Conservation (phyloP, 1,140 invertebrate species). For the Philotrypesis tridentata region DNA sequence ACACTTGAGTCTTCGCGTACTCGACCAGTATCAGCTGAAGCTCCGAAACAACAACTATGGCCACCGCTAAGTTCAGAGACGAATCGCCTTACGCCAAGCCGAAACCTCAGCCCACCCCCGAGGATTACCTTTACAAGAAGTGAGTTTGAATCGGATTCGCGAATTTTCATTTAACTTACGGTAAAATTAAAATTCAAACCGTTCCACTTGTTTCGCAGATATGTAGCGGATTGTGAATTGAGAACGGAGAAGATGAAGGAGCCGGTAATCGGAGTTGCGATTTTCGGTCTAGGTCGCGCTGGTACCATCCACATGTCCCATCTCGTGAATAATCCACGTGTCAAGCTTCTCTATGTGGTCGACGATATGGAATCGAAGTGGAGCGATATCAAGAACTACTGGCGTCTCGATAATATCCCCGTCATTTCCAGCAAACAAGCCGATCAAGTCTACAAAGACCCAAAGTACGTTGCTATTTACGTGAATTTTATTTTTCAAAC, state of each 20-base stretch:
- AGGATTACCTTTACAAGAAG: constrained; percentile 64
- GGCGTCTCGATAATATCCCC: constrained; percentile 71
- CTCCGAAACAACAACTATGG: not conserved
- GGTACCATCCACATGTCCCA: constrained; percentile 78
- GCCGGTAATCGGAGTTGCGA: constrained; percentile 65
- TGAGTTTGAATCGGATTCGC: constrained; percentile 54
- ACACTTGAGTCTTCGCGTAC: not conserved
- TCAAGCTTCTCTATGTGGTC: constrained; percentile 77
- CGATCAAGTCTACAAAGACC: constrained; percentile 74
- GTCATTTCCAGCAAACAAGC: constrained; percentile 75
- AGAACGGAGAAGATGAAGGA: constrained; percentile 46
- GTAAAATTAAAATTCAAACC: not conserved
- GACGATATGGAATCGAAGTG: constrained; percentile 74
- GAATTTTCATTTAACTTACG: not conserved
- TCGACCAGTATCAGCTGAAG: not conserved
- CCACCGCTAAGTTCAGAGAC: constrained; percentile 23
- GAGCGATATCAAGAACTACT: constrained; percentile 72
- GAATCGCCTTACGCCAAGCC: constrained; percentile 18
- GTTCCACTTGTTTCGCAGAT: constrained; percentile 51
- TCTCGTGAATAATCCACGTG: constrained; percentile 74
- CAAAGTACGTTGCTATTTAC: constrained; percentile 70
- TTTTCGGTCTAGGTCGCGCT: constrained; percentile 78
- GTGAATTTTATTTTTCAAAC: constrained; percentile 1
- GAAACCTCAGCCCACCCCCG: constrained; percentile 43
- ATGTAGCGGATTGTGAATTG: constrained; percentile 53